Conservation (phyloP, 2,113 vertebrate genomes). For the human region DNA sequence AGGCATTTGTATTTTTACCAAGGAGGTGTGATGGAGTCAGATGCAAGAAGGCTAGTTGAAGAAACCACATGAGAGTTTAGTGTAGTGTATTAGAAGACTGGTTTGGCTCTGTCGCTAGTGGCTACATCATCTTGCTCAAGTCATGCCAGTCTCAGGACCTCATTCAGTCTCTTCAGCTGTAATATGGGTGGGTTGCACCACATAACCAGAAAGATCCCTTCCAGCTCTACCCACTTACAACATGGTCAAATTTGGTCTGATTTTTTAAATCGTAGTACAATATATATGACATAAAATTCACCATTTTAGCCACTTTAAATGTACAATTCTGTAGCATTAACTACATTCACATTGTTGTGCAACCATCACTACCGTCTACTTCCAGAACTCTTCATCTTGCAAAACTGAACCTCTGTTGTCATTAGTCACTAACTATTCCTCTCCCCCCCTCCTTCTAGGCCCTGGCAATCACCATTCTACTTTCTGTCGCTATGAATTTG, state of each 20-base stretch:
- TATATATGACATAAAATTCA: neutral
- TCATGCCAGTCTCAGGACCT: neutral
- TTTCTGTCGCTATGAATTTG: neutral
- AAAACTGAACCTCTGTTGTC: neutral
- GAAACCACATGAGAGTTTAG: neutral
- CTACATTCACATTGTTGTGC: neutral
- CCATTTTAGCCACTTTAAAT: neutral
- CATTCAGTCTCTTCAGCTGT: neutral
- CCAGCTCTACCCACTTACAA: neutral
- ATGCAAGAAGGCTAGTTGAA: neutral
- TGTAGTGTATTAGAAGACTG: neutral
- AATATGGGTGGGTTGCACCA: rapidly evolving
- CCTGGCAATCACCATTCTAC: neutral
- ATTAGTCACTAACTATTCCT: neutral
- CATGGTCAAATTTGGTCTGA: neutral
- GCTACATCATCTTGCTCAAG: neutral
- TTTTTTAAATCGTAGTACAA: neutral
- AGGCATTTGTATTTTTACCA: neutral
- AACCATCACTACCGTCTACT: neutral
- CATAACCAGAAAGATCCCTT: neutral
- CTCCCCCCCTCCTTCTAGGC: no score
- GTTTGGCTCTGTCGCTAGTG: neutral
- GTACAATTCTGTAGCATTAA: neutral
- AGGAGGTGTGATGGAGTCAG: neutral
- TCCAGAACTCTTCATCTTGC: neutral